phyloP scores from a whole-genome alignment of 2,888 invertebrate genomes.

The Ornithoptera priamus region DNA sequence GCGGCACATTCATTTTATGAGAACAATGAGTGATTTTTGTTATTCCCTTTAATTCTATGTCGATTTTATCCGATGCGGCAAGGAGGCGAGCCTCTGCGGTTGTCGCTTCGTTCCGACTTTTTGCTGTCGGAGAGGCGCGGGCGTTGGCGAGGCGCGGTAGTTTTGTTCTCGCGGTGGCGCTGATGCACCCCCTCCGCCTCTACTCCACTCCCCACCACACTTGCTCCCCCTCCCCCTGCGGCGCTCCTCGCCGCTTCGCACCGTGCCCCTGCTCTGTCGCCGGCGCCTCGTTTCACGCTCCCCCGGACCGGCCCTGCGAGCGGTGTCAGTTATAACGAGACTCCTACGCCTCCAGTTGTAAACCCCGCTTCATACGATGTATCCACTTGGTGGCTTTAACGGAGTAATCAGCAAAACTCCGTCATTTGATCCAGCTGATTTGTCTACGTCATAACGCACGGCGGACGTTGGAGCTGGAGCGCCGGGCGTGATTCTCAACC shows the following conservation, averaged over 20 bases:
- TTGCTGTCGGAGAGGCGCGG: constrained; percentile 67
- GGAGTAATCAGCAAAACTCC: too few relatives aligned
- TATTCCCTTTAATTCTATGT: constrained; percentile 80
- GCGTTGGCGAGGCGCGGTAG: constrained; percentile 66
- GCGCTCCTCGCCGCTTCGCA: too few relatives aligned
- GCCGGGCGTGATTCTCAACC: neutral
- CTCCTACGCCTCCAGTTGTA: constrained; percentile 1
- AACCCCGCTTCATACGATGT: neutral
- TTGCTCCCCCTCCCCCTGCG: too few relatives aligned
- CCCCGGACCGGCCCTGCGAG: constrained; percentile 40
- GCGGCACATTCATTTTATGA: constrained; percentile 80
- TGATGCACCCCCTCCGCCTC: constrained; percentile 45
- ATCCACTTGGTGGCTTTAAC: too few relatives aligned
- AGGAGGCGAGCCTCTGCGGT: constrained; percentile 70
- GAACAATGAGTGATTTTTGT: constrained; percentile 81
- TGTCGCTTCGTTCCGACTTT: constrained; percentile 77
- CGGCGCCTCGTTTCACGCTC: constrained; percentile 68
- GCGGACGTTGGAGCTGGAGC: too few relatives aligned
- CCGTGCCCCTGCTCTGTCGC: too few relatives aligned
- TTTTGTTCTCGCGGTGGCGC: constrained; percentile 60
- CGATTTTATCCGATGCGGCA: constrained; percentile 75
- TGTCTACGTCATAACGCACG: too few relatives aligned
- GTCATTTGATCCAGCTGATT: too few relatives aligned
- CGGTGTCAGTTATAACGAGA: constrained; percentile 22
- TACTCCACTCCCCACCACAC: constrained; percentile 38